A percentile compares a stretch with the other conserved stretches of the same genome.
These are phyloP conservation scores for Acanthaster planci DNA, from an alignment of 35 echinoderm and acorn worm genomes.

Conservation along the genomic window DNA sequence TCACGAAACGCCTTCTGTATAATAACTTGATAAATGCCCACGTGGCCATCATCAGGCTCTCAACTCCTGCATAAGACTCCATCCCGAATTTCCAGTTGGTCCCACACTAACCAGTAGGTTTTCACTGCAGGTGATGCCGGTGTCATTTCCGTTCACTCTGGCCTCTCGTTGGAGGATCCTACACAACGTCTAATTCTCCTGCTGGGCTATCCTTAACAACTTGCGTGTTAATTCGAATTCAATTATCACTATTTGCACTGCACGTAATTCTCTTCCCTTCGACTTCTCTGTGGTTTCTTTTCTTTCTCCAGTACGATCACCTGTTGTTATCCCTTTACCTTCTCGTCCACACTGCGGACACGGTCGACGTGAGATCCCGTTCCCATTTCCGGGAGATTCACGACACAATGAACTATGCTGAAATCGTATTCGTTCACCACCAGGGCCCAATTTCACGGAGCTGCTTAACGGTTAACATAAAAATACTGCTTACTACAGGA, in stretches of 20 bases:
- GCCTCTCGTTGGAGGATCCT: not conserved
- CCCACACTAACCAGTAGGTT: conserved; percentile 63
- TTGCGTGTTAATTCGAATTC: not conserved
- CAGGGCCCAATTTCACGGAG: no score
- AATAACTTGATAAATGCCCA: conserved; percentile 37
- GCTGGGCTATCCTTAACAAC: conserved; percentile 17
- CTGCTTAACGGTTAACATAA: no score
- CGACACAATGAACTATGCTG: no score
- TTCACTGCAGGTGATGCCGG: conserved; percentile 7
- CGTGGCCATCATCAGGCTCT: conserved; percentile 34
- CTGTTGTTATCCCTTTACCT: not conserved
- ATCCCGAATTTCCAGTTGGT: conserved; percentile 19
- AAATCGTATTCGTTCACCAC: no score
- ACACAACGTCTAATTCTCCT: not conserved
- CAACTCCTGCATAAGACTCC: conserved; percentile 55
- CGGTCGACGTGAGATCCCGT: no score
- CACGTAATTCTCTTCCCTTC: not conserved
- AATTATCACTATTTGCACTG: not conserved
- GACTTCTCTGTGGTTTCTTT: not conserved
- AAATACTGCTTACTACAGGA: no score
- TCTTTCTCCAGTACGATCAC: not conserved
- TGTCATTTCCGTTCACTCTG: conserved; percentile 34
- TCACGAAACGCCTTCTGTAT: conserved; percentile 27
- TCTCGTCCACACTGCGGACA: conserved; percentile 44
- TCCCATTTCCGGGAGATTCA: no score